Evolutionary conservation across 2,113 vertebrate genomes (phyloP).

Genomic region (Eulemur macaco): DNA sequence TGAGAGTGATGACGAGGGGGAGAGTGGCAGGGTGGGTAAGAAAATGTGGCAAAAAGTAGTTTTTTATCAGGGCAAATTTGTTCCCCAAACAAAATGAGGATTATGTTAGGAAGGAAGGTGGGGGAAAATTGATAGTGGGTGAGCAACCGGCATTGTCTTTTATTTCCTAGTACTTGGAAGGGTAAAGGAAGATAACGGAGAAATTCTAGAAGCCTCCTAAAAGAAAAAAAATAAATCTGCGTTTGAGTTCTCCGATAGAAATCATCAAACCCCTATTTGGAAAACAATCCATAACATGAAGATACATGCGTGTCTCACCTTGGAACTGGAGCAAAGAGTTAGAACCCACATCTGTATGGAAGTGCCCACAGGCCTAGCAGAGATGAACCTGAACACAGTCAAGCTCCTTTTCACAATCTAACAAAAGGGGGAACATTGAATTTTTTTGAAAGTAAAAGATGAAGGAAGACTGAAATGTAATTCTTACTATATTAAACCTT

Average conservation of each 20-base stretch:
- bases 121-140: not conserved
- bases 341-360: not conserved
- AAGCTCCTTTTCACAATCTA: not conserved
- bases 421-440: not conserved
- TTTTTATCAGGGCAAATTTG: not conserved
- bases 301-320: not conserved
- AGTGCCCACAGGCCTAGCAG: not conserved
- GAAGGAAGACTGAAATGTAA: not conserved
- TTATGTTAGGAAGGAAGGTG: not conserved
- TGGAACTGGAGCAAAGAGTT: not conserved
- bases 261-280: not conserved
- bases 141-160: not conserved
- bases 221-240: not conserved
- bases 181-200: not conserved
- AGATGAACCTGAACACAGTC: too few species aligned
- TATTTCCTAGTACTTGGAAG: not conserved
- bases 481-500: not conserved
- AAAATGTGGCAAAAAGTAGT: not conserved
- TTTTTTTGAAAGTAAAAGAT: not conserved
- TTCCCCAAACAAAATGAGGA: not conserved
- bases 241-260: not conserved
- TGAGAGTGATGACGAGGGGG: not conserved
- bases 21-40: not conserved
- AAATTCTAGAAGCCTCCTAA: not conserved
- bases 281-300: not conserved